Percentiles rank a stretch among this genome's conserved stretches.
phyloP scores from a whole-genome alignment of 2,113 vertebrate genomes.

The Odontophorus gujanensis region DNA sequence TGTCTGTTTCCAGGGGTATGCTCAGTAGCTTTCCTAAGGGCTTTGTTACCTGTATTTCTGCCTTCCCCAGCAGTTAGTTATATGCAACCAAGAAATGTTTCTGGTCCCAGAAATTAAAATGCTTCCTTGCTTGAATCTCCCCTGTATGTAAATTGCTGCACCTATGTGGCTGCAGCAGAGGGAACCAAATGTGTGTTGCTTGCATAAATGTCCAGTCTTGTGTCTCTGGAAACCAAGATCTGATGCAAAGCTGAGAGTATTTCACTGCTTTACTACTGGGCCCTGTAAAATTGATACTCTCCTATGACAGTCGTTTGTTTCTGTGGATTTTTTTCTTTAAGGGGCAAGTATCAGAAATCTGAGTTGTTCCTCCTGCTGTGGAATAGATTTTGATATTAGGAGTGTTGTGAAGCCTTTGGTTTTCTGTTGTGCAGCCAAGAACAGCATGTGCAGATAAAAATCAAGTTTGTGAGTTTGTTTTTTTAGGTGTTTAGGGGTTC shows the following conservation, averaged over 20 bases:
- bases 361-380: not conserved
- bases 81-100: not conserved
- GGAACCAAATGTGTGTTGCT: not conserved
- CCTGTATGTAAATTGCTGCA: not conserved
- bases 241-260: not conserved
- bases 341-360: not conserved
- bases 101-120: not conserved
- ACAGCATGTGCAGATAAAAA: not conserved
- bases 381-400: not conserved
- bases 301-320: not conserved
- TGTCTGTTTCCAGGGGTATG: not conserved
- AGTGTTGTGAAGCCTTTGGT: not conserved
- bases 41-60: not conserved
- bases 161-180: not conserved
- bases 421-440: conserved; percentile 1
- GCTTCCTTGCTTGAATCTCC: not conserved
- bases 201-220: not conserved
- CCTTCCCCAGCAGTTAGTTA: not conserved
- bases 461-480: not conserved
- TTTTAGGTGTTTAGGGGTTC: not conserved
- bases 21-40: not conserved
- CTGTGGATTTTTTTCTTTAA: not conserved
- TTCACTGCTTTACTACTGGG: not conserved
- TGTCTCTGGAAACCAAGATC: not conserved
- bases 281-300: not conserved